Percentiles rank a stretch among this genome's conserved stretches.
These are phyloP conservation scores for Florisuga fusca DNA, from an alignment of 2,797 vertebrate species.

Conservation along the genomic window DNA sequence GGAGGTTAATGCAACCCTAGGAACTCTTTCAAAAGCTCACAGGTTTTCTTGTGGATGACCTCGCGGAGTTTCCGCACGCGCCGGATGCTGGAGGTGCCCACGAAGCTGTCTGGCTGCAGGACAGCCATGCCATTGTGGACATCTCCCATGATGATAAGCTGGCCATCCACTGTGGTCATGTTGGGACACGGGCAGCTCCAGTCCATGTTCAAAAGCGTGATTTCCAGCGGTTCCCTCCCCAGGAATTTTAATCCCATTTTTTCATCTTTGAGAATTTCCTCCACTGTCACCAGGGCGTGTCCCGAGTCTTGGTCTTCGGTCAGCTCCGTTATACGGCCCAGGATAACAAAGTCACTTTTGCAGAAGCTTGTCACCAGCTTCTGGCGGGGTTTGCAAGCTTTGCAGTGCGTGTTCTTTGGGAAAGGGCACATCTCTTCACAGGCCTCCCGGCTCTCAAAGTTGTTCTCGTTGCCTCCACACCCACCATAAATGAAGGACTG, in stretches of 20 bases:
- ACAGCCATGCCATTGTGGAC: constrained; percentile 93
- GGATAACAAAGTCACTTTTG: constrained; percentile 92
- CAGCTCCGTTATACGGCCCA: constrained; percentile 90
- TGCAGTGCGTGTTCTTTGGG: constrained; percentile 89
- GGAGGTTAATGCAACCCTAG: constrained; percentile 84
- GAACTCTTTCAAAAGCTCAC: constrained; percentile 93
- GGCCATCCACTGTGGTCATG: constrained; percentile 87
- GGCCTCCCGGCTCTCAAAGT: constrained; percentile 93
- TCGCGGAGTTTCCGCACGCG: constrained; percentile 91
- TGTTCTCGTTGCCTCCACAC: constrained; percentile 95
- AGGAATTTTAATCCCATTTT: constrained; percentile 97
- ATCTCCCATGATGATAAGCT: constrained; percentile 96
- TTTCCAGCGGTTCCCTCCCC: constrained; percentile 91
- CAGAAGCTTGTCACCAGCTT: constrained; percentile 98
- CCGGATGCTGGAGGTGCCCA: constrained; percentile 86
- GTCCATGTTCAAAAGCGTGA: constrained; percentile 94
- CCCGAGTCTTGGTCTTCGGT: constrained; percentile 90
- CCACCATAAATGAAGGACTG: constrained; percentile 95
- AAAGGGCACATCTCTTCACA: constrained; percentile 94
- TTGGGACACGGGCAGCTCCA: constrained; percentile 97
- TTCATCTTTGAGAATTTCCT: constrained; percentile 96
- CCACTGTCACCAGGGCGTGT: constrained; percentile 90
- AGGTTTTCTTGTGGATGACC: constrained; percentile 94
- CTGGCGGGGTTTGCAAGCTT: constrained; percentile 89
- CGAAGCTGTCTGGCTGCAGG: constrained; percentile 92